These are phyloP conservation scores for Fregata magnificens DNA, from an alignment of 2,113 vertebrate genomes.

Conservation along the genomic window DNA sequence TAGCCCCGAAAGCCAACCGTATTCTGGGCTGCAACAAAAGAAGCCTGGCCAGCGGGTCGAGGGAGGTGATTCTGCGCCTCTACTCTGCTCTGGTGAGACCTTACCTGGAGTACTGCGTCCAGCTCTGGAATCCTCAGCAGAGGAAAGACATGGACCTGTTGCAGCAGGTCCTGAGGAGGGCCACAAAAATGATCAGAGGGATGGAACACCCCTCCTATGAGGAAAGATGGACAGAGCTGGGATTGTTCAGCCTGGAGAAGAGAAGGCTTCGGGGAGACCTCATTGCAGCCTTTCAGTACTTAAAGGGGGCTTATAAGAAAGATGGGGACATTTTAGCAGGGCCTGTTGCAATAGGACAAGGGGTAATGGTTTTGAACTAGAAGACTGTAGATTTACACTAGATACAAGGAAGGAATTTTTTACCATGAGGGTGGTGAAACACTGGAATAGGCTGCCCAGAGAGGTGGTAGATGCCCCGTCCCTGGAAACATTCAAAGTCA, in stretches of 20 bases:
- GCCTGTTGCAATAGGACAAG: not conserved
- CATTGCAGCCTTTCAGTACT: not conserved
- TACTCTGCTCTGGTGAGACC: too few relatives aligned
- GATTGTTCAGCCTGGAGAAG: not conserved
- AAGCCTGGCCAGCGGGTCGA: not conserved
- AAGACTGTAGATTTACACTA: not conserved
- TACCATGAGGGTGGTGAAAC: not conserved
- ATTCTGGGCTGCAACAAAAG: not conserved
- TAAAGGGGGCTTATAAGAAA: not conserved
- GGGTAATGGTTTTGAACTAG: not conserved
- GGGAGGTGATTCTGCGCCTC: too few relatives aligned
- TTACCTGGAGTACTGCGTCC: too few relatives aligned
- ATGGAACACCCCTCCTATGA: not conserved
- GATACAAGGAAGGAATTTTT: not conserved
- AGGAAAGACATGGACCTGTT: rapidly evolving
- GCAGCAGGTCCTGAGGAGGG: not conserved
- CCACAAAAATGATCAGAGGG: not conserved
- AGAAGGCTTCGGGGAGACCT: not conserved
- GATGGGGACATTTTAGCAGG: not conserved
- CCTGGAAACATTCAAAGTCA: not conserved
- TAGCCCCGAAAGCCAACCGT: not conserved
- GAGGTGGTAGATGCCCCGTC: not conserved
- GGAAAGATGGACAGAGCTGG: not conserved
- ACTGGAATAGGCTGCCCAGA: not conserved
- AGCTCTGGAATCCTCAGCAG: not conserved